Evolutionary conservation across 2,113 vertebrate species (phyloP).

Genomic region (Tyrannus savana): DNA sequence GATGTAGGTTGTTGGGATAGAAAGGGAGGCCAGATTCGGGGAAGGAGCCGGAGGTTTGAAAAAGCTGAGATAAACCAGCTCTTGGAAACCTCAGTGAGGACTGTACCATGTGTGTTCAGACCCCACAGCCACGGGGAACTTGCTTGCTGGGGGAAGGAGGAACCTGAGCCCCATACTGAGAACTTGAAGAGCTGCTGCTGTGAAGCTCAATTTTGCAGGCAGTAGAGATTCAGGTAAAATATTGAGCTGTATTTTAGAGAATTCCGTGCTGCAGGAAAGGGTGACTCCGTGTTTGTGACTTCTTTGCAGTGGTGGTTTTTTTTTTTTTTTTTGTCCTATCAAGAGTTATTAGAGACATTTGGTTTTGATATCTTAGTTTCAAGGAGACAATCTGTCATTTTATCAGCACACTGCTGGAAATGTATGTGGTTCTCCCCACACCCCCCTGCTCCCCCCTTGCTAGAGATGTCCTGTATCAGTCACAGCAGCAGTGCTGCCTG

Average conservation of each 20-base stretch:
- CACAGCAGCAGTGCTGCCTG: not conserved
- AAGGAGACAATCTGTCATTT: not conserved
- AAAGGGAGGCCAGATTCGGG: not conserved
- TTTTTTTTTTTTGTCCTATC: not conserved
- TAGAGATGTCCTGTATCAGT: not conserved
- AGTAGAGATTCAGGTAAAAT: not conserved
- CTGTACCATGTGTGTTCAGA: fast-evolving
- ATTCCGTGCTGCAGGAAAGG: not conserved
- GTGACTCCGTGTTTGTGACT: not conserved
- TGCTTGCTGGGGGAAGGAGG: not conserved
- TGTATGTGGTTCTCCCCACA: not conserved
- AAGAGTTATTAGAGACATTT: not conserved
- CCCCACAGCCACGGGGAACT: not conserved
- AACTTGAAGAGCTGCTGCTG: not conserved
- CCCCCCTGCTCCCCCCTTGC: not conserved
- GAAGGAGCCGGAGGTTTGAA: not conserved
- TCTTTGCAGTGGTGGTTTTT: not conserved
- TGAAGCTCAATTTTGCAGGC: not conserved
- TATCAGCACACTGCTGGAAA: not conserved
- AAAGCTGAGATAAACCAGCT: not conserved
- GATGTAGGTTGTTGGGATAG: not conserved
- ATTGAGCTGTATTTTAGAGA: not conserved
- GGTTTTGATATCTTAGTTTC: not conserved
- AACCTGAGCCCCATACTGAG: not conserved
- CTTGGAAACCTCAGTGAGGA: not conserved